Evolutionary conservation across 2,888 invertebrate species (phyloP), one percentile per base, ranked within the genome.

Genomic region (Autographa pulchrina): DNA sequence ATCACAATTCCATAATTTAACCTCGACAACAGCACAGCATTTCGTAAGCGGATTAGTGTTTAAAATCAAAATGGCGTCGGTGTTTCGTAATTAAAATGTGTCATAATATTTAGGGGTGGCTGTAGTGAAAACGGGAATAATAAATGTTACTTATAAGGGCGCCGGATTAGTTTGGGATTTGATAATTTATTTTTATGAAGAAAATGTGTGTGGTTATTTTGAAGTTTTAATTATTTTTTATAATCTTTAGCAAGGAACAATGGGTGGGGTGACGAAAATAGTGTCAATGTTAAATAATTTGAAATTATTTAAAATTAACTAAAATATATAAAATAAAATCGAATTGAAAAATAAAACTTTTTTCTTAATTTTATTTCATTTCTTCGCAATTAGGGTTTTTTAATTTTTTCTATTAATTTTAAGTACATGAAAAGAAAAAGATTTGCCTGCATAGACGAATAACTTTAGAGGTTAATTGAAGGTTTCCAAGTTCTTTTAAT

Each of bases 41-140:
- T 84, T 86, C 77, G 88, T 93, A 95, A 95, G 94, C 92, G 93
- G 94, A 93, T 95, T 95, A 94, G 83, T 84, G 82, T 90, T 89
- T 86, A 89, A 94, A 94, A 94, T 93, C 92, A 93, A 94, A 95
- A 94, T 92, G 92, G 92, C 90, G 82, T 62, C 84, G 85, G 86
- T 78, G 79, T 72, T 77, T 74, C 75, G 86, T 93, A 94, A 94
- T 95, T 94, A 94, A 94, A 94, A 93, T 91, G 90, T 93, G 94
- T 93, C 92, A 92, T 88, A 92, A 92, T 91, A 91, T 91, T 92
- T 87, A 88, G 89, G 90, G 92, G 91, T 85, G 82, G 80, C 71
- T 74, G 79, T n/a, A 85, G 83, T 81, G 87, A 82, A 88, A 88
- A 89, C 88, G 81, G 81, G 83, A 82, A 85, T 82, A 81, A 81